A percentile compares a stretch with the other conserved stretches of the same genome.
phyloP scores from a whole-genome alignment of 1,140 invertebrate species.

The Cylas formicarius region DNA sequence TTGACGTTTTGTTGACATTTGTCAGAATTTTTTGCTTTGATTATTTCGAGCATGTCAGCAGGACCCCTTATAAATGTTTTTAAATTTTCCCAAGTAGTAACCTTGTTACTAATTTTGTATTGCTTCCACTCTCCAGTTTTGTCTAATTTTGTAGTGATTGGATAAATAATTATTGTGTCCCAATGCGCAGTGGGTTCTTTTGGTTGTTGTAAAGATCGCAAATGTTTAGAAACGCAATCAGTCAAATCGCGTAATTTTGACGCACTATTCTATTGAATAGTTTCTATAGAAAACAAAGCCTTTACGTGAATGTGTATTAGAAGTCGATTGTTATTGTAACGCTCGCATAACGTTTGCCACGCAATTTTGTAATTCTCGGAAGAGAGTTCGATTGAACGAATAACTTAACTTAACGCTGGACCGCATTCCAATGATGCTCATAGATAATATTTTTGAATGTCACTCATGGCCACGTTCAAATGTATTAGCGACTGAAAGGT shows the following conservation, averaged over 20 bases:
- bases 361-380: constrained; percentile 32
- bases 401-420: too few relatives aligned
- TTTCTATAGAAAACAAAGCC: constrained; percentile 8
- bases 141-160: constrained; percentile 2
- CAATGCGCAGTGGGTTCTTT: constrained; percentile 1
- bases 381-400: constrained; percentile 27
- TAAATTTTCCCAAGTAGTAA: constrained; percentile 2
- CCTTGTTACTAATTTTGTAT: constrained; percentile 1
- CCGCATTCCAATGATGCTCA: too few relatives aligned
- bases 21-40: too few relatives aligned
- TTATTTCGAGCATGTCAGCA: too few relatives aligned
- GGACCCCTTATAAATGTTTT: neutral
- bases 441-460: too few relatives aligned
- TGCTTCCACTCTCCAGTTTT: constrained; percentile 3
- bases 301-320: constrained; percentile 18
- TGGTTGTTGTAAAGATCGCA: neutral
- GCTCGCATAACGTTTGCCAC: constrained; percentile 30
- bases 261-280: neutral
- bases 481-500: too few relatives aligned
- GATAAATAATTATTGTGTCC: neutral
- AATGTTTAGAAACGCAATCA: constrained; percentile 2
- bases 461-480: too few relatives aligned
- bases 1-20: too few relatives aligned
- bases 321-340: constrained; percentile 31
- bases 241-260: too few relatives aligned